Evolutionary conservation across 2,888 invertebrate genomes (phyloP), one percentile per base, ranked within the genome.

Genomic region (Eugnorisma glareosa): DNA sequence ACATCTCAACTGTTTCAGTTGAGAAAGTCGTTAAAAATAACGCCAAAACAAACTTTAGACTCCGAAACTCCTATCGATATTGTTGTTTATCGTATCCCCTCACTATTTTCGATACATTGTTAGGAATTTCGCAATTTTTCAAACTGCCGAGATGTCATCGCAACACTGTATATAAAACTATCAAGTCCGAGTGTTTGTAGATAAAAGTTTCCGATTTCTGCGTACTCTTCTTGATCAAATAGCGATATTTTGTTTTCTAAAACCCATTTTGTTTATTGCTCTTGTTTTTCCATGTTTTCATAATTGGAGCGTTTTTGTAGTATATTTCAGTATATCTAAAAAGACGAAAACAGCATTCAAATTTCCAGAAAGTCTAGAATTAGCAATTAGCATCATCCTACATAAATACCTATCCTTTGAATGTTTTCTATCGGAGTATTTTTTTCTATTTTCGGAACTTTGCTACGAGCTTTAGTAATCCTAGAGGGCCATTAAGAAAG

Each of bases 81-180:
- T n/a, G 43, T 80, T 75, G 68, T 75, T 64, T 68, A 48, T 48
- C 21, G 40, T 13, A 45, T 67, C 77, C 31, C 89, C 18, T 74
- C 86, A 70, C 86, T 85, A 85, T 73, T 76, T 70, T 78, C 84
- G 78, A 85, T 75, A 83, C 75, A 84, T 86, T 82, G 87, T 85
- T 80, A 87, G 83, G 85, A 86, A 86, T 86, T 88, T 88, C 79
- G 89, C 90, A 90, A 90, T 90, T 84, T 88, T 86, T 88, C 86
- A 88, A 82, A 88, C 84, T 88, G 81, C 78, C 64, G 77, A 83
- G 76, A 88, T 88, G 86, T 84, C 89, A 83, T 80, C 80, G 74
- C 71, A 37, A 81, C 78, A 75, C 76, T 83, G 77, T 79, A 73
- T 80, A 79, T 86, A 88, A 85, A 85, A 84, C 73, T 77, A 81